These are phyloP conservation scores for Spodoptera littoralis DNA, from an alignment of 2,888 invertebrate species.

Conservation along the genomic window DNA sequence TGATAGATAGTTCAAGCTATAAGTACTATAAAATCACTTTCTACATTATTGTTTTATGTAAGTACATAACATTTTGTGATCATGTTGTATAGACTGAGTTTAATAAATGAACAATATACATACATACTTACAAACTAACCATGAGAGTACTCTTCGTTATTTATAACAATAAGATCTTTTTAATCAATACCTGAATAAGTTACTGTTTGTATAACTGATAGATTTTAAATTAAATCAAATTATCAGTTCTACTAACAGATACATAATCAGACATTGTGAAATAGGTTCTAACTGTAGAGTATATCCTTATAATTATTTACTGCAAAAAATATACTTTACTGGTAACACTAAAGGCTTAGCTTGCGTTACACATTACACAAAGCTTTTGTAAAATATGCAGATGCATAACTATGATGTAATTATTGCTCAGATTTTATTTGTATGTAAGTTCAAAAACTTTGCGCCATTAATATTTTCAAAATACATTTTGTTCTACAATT, in stretches of 20 bases:
- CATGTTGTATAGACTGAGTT: constrained; percentile 7
- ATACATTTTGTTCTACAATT: background rate
- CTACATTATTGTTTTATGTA: constrained; percentile 18
- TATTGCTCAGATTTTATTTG: constrained; percentile 9
- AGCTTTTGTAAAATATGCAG: constrained; percentile 19
- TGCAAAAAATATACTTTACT: constrained; percentile 10
- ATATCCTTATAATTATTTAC: constrained; percentile 9
- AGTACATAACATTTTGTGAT: constrained; percentile 14
- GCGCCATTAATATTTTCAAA: constrained; percentile 8
- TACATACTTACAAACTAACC: constrained; percentile 9
- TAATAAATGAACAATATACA: constrained; percentile 3
- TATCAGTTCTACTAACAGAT: no score
- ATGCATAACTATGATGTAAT: constrained; percentile 1
- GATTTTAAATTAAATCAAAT: no score
- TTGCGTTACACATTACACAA: constrained; percentile 9
- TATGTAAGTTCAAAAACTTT: constrained; percentile 9
- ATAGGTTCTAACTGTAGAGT: no score
- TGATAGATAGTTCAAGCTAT: constrained; percentile 5
- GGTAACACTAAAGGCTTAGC: constrained; percentile 13
- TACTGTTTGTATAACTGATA: no score
- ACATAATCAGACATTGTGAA: no score
- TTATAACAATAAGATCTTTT: constrained; percentile 5
- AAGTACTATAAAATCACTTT: constrained; percentile 16
- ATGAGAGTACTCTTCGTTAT: constrained; percentile 9
- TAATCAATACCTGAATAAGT: background rate